Conservation (phyloP, 2,888 invertebrate species). For the Drosophila parthenogenetica region DNA sequence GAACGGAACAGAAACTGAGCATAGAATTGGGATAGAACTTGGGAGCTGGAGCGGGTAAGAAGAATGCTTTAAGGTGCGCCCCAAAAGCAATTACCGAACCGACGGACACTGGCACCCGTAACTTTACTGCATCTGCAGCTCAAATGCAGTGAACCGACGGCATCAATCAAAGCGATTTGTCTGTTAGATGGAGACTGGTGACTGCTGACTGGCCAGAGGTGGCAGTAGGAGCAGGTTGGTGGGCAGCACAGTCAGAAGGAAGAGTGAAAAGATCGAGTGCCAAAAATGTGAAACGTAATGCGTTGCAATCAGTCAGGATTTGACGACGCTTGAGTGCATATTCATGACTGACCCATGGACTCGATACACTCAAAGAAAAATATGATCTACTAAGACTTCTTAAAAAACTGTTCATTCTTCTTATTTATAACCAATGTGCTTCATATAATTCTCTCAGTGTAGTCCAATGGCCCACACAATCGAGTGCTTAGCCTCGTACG, state of each 20-base stretch:
- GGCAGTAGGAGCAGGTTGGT: background rate
- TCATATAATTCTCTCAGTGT: slow-evolving; percentile 28
- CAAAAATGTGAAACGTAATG: slow-evolving; percentile 58
- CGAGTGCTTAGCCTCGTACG: slow-evolving; percentile 20
- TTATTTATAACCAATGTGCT: no score
- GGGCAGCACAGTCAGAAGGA: background rate
- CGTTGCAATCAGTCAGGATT: slow-evolving; percentile 62
- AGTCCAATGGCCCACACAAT: slow-evolving; percentile 18
- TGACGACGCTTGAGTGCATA: slow-evolving; percentile 58
- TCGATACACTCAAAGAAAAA: slow-evolving; percentile 28
- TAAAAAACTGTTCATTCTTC: no score
- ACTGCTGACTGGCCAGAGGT: background rate
- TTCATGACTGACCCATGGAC: slow-evolving; percentile 50
- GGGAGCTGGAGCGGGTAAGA: background rate
- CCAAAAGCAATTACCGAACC: slow-evolving; percentile 59
- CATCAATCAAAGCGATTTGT: slow-evolving; percentile 64
- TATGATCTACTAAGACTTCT: background rate
- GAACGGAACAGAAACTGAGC: slow-evolving; percentile 20
- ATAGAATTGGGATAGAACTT: background rate
- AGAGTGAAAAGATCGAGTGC: slow-evolving; percentile 41
- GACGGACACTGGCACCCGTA: slow-evolving; percentile 25
- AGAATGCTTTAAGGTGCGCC: slow-evolving; percentile 49
- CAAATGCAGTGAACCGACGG: slow-evolving; percentile 51
- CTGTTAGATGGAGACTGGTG: slow-evolving; percentile 28
- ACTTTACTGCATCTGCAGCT: slow-evolving; percentile 51